Evolutionary conservation across 2,888 invertebrate genomes (phyloP).

Genomic region (Parascotia fuliginaria): DNA sequence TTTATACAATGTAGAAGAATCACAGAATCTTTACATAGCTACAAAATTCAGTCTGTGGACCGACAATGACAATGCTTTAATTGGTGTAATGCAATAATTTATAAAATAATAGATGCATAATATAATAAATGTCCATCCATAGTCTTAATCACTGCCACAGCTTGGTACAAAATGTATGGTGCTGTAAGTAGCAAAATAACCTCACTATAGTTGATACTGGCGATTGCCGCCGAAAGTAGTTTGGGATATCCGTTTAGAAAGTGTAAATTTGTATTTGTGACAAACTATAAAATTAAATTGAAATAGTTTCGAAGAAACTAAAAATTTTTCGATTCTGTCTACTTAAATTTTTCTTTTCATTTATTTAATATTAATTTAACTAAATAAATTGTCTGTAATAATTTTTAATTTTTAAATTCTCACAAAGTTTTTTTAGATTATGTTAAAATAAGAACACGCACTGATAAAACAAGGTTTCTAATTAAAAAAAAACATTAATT

Average conservation of each 20-base stretch:
- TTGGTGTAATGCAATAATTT: slow-evolving; percentile 42
- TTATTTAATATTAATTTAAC: too few species aligned
- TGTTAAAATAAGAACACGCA: too few species aligned
- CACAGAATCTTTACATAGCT: background rate
- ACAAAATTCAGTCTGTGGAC: slow-evolving; percentile 2
- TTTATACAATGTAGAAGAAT: too few species aligned
- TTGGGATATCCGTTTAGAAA: background rate
- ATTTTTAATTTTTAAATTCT: too few species aligned
- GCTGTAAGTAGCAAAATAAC: slow-evolving; percentile 54
- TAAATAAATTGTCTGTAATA: too few species aligned
- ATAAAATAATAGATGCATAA: slow-evolving; percentile 47
- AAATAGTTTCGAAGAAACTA: background rate
- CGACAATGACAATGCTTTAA: slow-evolving; percentile 26
- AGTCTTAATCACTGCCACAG: slow-evolving; percentile 58
- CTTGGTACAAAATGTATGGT: slow-evolving; percentile 70
- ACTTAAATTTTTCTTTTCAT: too few species aligned
- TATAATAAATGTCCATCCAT: slow-evolving; percentile 41
- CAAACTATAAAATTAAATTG: background rate
- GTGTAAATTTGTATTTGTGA: background rate
- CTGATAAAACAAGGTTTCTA: too few species aligned
- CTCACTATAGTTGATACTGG: slow-evolving; percentile 7
- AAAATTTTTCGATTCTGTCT: background rate
- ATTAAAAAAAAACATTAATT: too few species aligned
- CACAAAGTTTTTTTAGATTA: too few species aligned
- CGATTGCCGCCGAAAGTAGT: background rate